Base-by-base conservation (phyloP, 2,888 invertebrate genomes). In the Melieria omissa region DNA sequence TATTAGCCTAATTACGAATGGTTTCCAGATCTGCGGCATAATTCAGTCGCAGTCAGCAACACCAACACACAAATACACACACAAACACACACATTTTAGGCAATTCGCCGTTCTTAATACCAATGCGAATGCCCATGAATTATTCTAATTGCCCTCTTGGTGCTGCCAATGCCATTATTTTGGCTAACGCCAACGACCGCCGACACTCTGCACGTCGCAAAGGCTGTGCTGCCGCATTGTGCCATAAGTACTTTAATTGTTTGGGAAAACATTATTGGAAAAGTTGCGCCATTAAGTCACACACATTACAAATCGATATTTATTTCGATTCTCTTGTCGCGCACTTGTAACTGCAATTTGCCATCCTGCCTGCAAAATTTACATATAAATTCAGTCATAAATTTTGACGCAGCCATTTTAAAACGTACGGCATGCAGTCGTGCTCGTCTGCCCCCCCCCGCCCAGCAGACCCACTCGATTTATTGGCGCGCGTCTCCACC, bases 231-330 rank as follows among this genome's bases (percentile, higher is more conserved):
- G 14, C 9, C 9, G 55, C 14, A 4, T 55, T 14, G 4, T 8
- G 58, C 12, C 12, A 2, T 16, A 14, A 4, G 57, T 10, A 6
- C 42, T 58, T 58, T 58, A 58, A 58, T 58, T 58, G 58, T 58
- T 58, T 58, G 29, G 41, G 61, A 69, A 49, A 62, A 49, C 61
- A 45, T 61, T 54, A 69, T 69, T 69, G 61, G 68, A 69, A 69
- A 69, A 69, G 29, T 69, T 69, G 61, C n/a, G 54, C 10, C 68
- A 69, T 69, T 69, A 69, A 62, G 62, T 14, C 42, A 29, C 62
- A 62, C 68, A 68, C 45, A 61, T 61, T 54, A 61, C 62, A 62
- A 62, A 69, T 69, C 68, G 68, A 69, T 69, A 62, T 69, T 62
- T 69, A 69, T 54, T 69, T 62, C 61, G 46, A 66, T 58, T 57